A percentile compares a stretch with the other conserved stretches of the same genome.
Conservation (phyloP, 2,797 vertebrate species). For the Poeciliopsis turneri region DNA sequence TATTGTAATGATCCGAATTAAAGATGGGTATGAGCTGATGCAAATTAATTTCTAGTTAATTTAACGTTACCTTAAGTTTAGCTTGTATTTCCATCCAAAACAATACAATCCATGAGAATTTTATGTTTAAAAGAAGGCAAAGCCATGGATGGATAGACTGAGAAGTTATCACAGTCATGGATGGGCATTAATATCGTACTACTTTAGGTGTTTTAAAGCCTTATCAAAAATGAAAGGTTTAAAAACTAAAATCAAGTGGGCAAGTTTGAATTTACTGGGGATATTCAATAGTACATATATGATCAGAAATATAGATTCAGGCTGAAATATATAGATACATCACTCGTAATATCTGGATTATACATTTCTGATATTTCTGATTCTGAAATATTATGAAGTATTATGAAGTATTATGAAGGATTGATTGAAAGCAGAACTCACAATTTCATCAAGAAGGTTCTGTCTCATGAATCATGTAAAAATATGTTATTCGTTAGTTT, state of each 20-base stretch:
- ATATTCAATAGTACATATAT: background rate
- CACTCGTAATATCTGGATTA: background rate
- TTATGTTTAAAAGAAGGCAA: conserved; percentile 1
- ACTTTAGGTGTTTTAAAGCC: background rate
- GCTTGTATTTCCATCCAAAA: background rate
- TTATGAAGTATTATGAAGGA: background rate
- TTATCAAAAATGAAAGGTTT: background rate
- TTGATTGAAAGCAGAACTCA: no score
- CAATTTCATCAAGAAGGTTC: no score
- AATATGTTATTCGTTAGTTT: no score
- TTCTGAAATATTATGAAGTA: background rate
- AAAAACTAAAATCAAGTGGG: background rate
- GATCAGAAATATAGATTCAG: background rate
- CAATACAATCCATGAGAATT: background rate
- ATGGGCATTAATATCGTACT: background rate
- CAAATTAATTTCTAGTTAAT: background rate
- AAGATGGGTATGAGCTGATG: background rate
- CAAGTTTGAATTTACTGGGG: background rate
- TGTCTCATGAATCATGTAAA: no score
- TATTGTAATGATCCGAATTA: background rate
- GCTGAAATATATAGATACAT: background rate
- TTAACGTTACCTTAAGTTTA: background rate
- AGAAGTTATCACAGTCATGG: background rate
- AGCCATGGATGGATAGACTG: background rate
- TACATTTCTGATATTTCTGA: no score